These are phyloP conservation scores for Acleris emargana DNA, from an alignment of 2,888 invertebrate species.

Conservation along the genomic window DNA sequence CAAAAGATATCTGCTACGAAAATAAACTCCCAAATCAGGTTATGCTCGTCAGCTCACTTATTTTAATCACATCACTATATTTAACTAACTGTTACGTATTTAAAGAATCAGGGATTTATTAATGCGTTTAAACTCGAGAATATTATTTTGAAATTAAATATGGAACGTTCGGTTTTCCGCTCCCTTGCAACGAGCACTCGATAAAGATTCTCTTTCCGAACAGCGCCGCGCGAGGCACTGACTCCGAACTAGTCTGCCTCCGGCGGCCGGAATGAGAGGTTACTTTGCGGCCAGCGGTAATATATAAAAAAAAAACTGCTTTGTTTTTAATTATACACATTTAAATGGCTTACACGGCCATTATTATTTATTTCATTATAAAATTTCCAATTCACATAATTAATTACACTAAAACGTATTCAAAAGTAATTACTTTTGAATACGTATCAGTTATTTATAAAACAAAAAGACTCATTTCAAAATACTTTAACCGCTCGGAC, in stretches of 20 bases:
- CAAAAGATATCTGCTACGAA: slow-evolving; percentile 16
- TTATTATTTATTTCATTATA: slow-evolving; percentile 10
- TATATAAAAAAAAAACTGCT: slow-evolving; percentile 18
- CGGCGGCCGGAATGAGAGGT: slow-evolving; percentile 40
- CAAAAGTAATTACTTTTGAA: slow-evolving; percentile 14
- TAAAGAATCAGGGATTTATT: slow-evolving; percentile 32
- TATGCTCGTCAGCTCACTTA: slow-evolving; percentile 9
- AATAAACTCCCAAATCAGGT: slow-evolving; percentile 16
- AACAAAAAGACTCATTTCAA: slow-evolving; percentile 6
- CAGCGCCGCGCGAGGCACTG: slow-evolving; percentile 40
- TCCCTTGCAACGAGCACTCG: slow-evolving; percentile 42
- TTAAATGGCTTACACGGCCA: slow-evolving; percentile 15
- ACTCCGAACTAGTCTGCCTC: slow-evolving; percentile 41
- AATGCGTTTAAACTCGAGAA: slow-evolving; percentile 25
- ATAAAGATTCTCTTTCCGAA: slow-evolving; percentile 44
- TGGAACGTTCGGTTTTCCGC: slow-evolving; percentile 44
- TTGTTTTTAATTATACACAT: slow-evolving; percentile 21
- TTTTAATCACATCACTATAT: slow-evolving; percentile 16
- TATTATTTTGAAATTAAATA: slow-evolving; percentile 39
- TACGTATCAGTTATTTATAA: slow-evolving; percentile 15
- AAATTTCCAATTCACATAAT: slow-evolving; percentile 12
- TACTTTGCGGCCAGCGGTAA: slow-evolving; percentile 34
- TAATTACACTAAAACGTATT: slow-evolving; percentile 10
- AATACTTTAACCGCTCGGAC: slow-evolving; percentile 4
- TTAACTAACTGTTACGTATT: slow-evolving; percentile 7